Evolutionary conservation across 2,113 vertebrate genomes (phyloP).

Genomic region (Hippocampus guttulatus): DNA sequence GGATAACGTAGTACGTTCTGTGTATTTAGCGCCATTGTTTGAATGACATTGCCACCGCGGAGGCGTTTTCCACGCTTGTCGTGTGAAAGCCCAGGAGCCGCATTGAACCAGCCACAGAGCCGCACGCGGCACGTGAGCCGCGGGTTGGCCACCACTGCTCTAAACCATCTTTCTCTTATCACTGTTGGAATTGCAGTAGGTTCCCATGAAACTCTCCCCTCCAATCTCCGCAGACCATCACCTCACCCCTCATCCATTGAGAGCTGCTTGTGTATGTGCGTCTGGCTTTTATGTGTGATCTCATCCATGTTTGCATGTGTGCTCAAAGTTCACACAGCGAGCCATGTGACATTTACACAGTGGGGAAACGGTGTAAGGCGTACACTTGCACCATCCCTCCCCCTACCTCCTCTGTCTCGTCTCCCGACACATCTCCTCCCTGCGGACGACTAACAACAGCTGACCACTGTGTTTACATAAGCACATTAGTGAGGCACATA

Average conservation of each 20-base stretch:
- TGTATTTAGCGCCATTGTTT: too few species aligned
- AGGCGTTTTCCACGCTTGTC: too few species aligned
- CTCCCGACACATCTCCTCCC: slow-evolving; percentile 8
- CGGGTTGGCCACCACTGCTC: background rate
- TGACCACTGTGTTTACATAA: slow-evolving; percentile 26
- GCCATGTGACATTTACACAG: slow-evolving; percentile 30
- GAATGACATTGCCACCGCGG: too few species aligned
- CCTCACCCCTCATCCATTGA: background rate
- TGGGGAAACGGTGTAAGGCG: slow-evolving; percentile 29
- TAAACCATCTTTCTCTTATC: slow-evolving; percentile 8
- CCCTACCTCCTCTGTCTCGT: background rate
- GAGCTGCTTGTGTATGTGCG: background rate
- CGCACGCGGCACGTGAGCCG: too few species aligned
- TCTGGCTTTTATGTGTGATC: background rate
- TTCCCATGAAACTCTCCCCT: background rate
- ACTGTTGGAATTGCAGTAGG: slow-evolving; percentile 3
- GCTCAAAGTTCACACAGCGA: slow-evolving; percentile 33
- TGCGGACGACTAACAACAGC: slow-evolving; percentile 15
- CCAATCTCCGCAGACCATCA: background rate
- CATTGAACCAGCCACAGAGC: too few species aligned
- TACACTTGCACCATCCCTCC: slow-evolving; percentile 2
- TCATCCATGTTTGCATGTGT: slow-evolving; percentile 1
- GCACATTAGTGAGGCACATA: slow-evolving; percentile 14
- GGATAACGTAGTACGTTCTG: too few species aligned
- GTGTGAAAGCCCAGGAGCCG: too few species aligned